Percentiles rank a stretch among this genome's conserved stretches.
phyloP scores from a whole-genome alignment of 2,888 invertebrate species.

The Hydroisotoma schaefferi region DNA sequence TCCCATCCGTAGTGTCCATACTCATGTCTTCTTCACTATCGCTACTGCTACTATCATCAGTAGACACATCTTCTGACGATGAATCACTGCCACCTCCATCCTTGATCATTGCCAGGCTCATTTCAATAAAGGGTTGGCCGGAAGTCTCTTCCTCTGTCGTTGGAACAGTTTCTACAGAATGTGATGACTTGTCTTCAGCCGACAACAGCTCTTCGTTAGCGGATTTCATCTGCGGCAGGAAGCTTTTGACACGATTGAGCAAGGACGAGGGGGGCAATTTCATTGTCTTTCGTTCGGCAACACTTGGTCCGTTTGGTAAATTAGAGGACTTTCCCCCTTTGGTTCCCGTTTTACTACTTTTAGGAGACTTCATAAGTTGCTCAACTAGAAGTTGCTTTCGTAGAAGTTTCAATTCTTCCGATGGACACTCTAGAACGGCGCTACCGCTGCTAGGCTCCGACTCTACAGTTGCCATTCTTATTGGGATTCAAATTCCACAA shows the following conservation, averaged over 20 bases:
- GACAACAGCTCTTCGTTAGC: neutral
- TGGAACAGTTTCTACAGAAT: neutral
- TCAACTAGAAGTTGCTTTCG: constrained; percentile 11
- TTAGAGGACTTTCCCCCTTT: neutral
- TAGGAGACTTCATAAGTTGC: constrained; percentile 6
- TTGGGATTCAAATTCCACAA: no score
- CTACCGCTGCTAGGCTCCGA: no score
- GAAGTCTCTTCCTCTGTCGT: neutral
- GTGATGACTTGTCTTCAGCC: neutral
- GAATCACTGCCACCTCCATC: neutral
- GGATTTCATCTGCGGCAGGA: constrained; percentile 7
- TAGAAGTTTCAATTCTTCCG: neutral
- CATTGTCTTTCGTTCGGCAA: neutral
- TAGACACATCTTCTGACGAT: neutral
- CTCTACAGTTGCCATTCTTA: no score
- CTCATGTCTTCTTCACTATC: no score
- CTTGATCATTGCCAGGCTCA: neutral
- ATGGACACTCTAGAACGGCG: constrained; percentile 6
- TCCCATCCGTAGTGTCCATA: no score
- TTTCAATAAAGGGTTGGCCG: neutral
- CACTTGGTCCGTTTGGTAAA: neutral
- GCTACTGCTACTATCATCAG: neutral
- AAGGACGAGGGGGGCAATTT: constrained; percentile 5
- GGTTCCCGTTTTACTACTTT: neutral
- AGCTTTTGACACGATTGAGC: neutral